Evolutionary conservation across 2,113 vertebrate genomes (phyloP).

Genomic region (Sigmodon hispidus): DNA sequence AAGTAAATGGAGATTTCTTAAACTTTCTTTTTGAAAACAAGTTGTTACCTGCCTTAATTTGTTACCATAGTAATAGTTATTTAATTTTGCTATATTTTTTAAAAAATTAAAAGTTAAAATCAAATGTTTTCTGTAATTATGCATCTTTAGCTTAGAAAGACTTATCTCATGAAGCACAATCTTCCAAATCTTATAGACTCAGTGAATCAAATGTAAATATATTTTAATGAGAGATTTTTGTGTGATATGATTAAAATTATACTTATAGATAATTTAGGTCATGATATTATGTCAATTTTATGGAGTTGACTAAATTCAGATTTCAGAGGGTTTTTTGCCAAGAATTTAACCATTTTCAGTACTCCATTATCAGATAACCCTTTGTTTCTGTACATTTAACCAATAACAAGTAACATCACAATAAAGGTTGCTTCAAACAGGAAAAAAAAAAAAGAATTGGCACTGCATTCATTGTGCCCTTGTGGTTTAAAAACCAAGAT

Average conservation of each 20-base stretch:
- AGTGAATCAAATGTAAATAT: neutral
- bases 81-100: neutral
- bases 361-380: conserved; percentile 81
- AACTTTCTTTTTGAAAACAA: conserved; percentile 86
- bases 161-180: neutral
- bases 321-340: neutral
- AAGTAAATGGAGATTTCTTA: conserved; percentile 81
- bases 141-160: neutral
- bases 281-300: conserved; percentile 24
- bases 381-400: conserved; percentile 99
- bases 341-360: conserved; percentile 17
- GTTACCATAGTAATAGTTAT: neutral
- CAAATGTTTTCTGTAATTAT: neutral
- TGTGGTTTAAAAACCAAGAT: conserved; percentile 93
- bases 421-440: conserved; percentile 96
- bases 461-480: conserved; percentile 92
- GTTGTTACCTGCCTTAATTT: conserved; percentile 81
- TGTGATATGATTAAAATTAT: neutral
- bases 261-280: conserved; percentile 21
- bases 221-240: neutral
- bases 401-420: conserved; percentile 99
- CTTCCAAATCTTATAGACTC: neutral
- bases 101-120: conserved; percentile 20
- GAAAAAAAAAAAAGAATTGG: conserved; percentile 85
- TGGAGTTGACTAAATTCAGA: neutral